Conservation (phyloP, 2,888 invertebrate genomes). For the Stenodema calcarata region DNA sequence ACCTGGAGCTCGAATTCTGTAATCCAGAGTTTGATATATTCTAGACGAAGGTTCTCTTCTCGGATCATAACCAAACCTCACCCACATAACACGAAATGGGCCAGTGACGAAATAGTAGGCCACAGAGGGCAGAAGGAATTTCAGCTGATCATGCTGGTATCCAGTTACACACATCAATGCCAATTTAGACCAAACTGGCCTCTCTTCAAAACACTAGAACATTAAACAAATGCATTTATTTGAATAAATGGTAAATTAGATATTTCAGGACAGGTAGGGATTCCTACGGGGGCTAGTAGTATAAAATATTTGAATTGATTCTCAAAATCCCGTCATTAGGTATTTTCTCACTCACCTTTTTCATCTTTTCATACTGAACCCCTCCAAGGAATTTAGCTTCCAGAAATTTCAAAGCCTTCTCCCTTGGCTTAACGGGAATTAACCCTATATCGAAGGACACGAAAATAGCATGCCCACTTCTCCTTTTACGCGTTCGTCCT, state of each 20-base stretch:
- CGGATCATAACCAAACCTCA: conserved; percentile 90
- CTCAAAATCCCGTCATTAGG: too few relatives aligned
- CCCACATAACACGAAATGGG: conserved; percentile 93
- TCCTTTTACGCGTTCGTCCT: conserved; percentile 65
- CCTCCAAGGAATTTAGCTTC: conserved; percentile 62
- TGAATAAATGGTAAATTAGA: too few relatives aligned
- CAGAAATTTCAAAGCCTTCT: conserved; percentile 62
- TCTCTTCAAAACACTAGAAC: conserved; percentile 70
- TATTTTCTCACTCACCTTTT: conserved; percentile 62
- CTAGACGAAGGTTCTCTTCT: conserved; percentile 78
- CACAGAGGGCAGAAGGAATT: conserved; percentile 79
- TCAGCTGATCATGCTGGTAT: conserved; percentile 70
- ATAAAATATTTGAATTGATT: too few relatives aligned
- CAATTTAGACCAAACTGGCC: conserved; percentile 89
- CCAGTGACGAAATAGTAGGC: conserved; percentile 88
- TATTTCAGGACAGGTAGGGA: too few relatives aligned
- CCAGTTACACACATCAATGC: conserved; percentile 74
- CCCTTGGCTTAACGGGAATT: conserved; percentile 71
- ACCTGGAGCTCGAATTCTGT: conserved; percentile 73
- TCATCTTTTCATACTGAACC: conserved; percentile 62
- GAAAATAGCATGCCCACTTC: conserved; percentile 69
- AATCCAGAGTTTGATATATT: conserved; percentile 88
- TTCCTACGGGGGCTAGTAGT: too few relatives aligned
- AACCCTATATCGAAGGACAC: conserved; percentile 70
- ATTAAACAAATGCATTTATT: too few relatives aligned